Percentiles rank a stretch among this genome's conserved stretches.
Conservation (phyloP, 2,113 vertebrate genomes). For the Microtus oregoni region DNA sequence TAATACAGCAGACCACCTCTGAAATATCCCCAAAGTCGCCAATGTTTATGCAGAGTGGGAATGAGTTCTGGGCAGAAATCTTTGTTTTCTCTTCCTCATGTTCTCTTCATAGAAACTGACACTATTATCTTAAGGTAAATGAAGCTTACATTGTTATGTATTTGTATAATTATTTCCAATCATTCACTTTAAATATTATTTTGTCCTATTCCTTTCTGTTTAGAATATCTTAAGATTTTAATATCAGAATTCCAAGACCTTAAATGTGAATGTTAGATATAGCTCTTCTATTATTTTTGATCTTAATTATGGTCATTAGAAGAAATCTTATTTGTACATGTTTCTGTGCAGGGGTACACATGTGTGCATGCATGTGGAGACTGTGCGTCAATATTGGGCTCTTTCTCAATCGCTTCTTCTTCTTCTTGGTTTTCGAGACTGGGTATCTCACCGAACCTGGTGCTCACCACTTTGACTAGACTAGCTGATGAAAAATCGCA, state of each 20-base stretch:
- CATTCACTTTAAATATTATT: background rate
- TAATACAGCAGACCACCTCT: conserved; percentile 33
- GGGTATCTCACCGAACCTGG: background rate
- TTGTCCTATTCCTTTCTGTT: background rate
- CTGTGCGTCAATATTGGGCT: too few species aligned
- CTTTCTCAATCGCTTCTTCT: background rate
- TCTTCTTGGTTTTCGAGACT: background rate
- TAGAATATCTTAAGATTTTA: background rate
- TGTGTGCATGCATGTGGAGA: background rate
- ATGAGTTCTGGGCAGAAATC: conserved; percentile 47
- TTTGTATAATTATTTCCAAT: conserved; percentile 35
- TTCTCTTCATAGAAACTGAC: background rate
- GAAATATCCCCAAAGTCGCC: background rate
- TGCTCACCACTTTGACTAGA: background rate
- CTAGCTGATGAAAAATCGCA: background rate
- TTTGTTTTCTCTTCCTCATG: conserved; percentile 1
- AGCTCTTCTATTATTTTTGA: background rate
- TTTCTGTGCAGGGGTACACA: background rate
- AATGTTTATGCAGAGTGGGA: conserved; percentile 20
- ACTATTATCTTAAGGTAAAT: conserved; percentile 9
- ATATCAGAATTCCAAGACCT: background rate
- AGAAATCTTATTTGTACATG: background rate
- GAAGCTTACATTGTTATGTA: background rate
- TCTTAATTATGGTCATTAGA: background rate
- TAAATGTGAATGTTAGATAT: conserved; percentile 17